Conservation (phyloP, 64 coral and sea anemone species). For the Pocillopora damicornis region DNA sequence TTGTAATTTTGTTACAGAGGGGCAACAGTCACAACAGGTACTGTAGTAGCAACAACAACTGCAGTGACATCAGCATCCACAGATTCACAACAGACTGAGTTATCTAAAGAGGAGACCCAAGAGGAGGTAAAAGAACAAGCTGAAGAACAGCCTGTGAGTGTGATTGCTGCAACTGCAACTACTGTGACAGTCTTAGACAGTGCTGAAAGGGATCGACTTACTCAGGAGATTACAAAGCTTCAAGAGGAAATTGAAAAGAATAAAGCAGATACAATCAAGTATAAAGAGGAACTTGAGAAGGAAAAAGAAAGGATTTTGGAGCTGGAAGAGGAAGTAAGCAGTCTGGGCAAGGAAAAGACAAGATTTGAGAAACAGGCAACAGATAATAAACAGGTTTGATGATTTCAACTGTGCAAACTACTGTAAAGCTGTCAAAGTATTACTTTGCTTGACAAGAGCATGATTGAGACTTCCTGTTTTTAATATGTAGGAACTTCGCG, state of each 20-base stretch:
- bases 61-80: slow-evolving; percentile 18
- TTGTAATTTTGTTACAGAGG: neutral
- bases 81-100: slow-evolving; percentile 9
- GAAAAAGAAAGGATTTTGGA: slow-evolving; percentile 58
- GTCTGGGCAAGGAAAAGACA: slow-evolving; percentile 78
- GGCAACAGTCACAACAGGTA: slow-evolving; percentile 17
- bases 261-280: slow-evolving; percentile 39
- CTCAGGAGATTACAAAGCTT: slow-evolving; percentile 39
- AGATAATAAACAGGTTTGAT: slow-evolving; percentile 78
- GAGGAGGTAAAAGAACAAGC: slow-evolving; percentile 56
- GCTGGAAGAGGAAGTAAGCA: slow-evolving; percentile 59
- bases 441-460: neutral
- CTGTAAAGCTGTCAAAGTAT: too few species aligned
- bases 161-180: neutral
- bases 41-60: slow-evolving; percentile 41
- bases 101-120: slow-evolving; percentile 57
- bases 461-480: neutral
- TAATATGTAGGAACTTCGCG: slow-evolving; percentile 66
- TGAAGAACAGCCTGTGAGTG: slow-evolving; percentile 33
- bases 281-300: slow-evolving; percentile 54
- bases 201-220: slow-evolving; percentile 57
- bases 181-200: slow-evolving; percentile 64
- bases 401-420: neutral
- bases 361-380: slow-evolving; percentile 86
- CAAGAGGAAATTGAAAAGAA: slow-evolving; percentile 65